These are phyloP conservation scores for Aptenodytes forsteri DNA, from an alignment of 2,113 vertebrate species.

Conservation along the genomic window DNA sequence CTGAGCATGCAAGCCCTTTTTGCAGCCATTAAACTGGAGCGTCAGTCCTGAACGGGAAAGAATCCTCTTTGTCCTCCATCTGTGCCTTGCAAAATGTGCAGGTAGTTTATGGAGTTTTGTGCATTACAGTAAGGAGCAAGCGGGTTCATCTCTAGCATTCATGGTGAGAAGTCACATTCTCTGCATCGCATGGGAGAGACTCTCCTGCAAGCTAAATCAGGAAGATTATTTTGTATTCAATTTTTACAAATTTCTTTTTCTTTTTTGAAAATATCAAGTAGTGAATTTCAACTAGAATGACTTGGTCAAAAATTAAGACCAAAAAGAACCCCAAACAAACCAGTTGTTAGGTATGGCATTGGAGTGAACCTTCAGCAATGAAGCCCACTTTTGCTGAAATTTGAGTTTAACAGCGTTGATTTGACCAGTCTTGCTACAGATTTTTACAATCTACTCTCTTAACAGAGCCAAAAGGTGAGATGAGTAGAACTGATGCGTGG, in stretches of 20 bases:
- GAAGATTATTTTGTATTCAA: background rate
- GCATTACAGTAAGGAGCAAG: background rate
- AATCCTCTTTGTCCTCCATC: background rate
- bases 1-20: background rate
- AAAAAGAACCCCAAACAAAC: background rate
- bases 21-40: background rate
- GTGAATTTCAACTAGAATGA: background rate
- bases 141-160: background rate
- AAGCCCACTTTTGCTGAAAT: background rate
- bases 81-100: background rate
- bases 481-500: background rate
- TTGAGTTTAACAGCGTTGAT: background rate
- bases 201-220: background rate
- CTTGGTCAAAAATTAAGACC: background rate
- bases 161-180: background rate
- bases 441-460: background rate
- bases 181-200: background rate
- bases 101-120: background rate
- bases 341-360: background rate
- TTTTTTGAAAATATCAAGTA: background rate
- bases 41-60: background rate
- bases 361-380: background rate
- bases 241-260: background rate
- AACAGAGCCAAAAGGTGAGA: slow-evolving; percentile 28
- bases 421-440: background rate